These are phyloP conservation scores for Scolopax rusticola DNA, from an alignment of 2,797 vertebrate species.

Conservation along the genomic window DNA sequence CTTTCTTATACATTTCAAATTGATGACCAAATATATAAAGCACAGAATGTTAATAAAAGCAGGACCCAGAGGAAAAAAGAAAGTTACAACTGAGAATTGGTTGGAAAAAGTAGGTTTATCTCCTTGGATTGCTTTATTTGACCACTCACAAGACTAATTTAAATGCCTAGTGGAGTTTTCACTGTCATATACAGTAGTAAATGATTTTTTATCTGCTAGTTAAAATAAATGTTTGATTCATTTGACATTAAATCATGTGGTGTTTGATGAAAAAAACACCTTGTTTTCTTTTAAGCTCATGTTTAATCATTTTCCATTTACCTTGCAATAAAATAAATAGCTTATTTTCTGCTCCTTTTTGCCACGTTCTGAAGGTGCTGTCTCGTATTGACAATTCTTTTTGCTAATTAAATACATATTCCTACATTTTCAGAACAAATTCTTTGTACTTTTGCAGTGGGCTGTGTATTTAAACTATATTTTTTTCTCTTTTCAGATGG, in stretches of 20 bases:
- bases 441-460: slow-evolving; percentile 17
- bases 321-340: slow-evolving; percentile 17
- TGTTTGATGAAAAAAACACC: slow-evolving; percentile 44
- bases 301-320: slow-evolving; percentile 42
- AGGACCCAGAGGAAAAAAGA: slow-evolving; percentile 11
- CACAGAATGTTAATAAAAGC: slow-evolving; percentile 21
- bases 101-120: neutral
- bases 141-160: slow-evolving; percentile 16
- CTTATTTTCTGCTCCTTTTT: slow-evolving; percentile 29
- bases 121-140: neutral
- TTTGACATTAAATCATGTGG: neutral
- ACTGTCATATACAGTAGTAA: neutral
- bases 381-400: slow-evolving; percentile 1
- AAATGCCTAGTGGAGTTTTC: neutral
- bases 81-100: neutral
- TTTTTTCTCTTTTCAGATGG: neutral
- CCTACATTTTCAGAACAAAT: slow-evolving; percentile 27
- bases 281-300: neutral
- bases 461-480: neutral
- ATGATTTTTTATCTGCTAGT: slow-evolving; percentile 34
- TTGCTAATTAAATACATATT: neutral
- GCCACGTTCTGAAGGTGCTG: neutral
- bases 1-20: slow-evolving; percentile 8
- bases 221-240: slow-evolving; percentile 49
- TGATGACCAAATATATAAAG: slow-evolving; percentile 29